These are phyloP conservation scores for Agrochola circellaris DNA, from an alignment of 2,888 invertebrate species.

Conservation along the genomic window DNA sequence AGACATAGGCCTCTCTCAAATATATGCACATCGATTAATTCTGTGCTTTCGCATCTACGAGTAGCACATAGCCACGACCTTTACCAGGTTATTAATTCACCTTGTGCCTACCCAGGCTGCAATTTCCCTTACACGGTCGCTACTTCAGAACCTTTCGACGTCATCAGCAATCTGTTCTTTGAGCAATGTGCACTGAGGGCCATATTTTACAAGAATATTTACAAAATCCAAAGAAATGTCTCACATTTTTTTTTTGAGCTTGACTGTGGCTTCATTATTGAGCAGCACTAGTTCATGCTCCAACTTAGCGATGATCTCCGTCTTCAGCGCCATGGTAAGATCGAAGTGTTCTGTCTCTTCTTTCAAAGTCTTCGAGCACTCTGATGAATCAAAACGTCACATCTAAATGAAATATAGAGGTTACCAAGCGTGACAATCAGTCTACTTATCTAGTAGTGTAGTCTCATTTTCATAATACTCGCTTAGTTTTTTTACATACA, in stretches of 20 bases:
- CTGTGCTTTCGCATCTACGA: neutral
- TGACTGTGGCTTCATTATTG: slow-evolving; percentile 69
- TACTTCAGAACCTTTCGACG: neutral
- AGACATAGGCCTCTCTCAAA: neutral
- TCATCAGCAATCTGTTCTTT: neutral
- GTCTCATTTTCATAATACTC: neutral
- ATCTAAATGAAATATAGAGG: neutral
- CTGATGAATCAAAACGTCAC: slow-evolving; percentile 62
- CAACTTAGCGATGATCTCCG: slow-evolving; percentile 75
- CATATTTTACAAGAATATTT: neutral
- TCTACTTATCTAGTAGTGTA: neutral
- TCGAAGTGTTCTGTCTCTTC: slow-evolving; percentile 79
- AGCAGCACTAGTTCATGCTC: slow-evolving; percentile 72
- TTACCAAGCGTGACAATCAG: neutral
- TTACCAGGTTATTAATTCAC: too few species aligned
- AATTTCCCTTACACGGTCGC: neutral
- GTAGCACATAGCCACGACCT: too few species aligned
- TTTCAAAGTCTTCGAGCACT: slow-evolving; percentile 71
- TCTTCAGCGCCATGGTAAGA: slow-evolving; percentile 74
- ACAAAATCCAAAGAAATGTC: slow-evolving; percentile 20
- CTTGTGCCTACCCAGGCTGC: too few species aligned
- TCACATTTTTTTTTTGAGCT: slow-evolving; percentile 82
- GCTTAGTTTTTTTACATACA: neutral
- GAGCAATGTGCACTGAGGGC: neutral
- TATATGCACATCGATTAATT: too few species aligned